Conservation (phyloP, 2,797 vertebrate genomes). For the Antennarius maculatus region DNA sequence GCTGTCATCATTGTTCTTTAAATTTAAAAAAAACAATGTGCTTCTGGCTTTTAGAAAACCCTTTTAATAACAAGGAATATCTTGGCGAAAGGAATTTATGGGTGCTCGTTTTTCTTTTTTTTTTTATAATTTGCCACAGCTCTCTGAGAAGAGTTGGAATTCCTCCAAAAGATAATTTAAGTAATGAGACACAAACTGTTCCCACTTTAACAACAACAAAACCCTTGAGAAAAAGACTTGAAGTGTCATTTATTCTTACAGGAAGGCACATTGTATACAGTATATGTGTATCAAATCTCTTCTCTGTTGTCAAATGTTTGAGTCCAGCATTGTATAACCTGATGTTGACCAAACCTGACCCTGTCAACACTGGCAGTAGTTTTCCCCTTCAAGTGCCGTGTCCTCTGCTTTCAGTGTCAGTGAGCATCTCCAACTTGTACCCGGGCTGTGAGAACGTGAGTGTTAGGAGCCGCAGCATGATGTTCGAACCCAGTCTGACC, state of each 20-base stretch:
- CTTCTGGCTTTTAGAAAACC: neutral
- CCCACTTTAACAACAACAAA: neutral
- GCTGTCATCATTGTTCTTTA: neutral
- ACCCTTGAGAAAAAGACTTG: neutral
- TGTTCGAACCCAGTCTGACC: constrained; percentile 98
- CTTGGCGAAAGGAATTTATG: too few relatives aligned
- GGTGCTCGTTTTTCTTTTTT: too few relatives aligned
- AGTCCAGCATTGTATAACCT: neutral
- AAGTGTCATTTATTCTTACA: neutral
- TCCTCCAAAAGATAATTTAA: neutral
- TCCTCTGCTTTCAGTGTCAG: constrained; percentile 84
- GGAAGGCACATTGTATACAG: too few relatives aligned
- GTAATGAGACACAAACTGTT: neutral
- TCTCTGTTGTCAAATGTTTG: neutral
- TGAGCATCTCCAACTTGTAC: constrained; percentile 95
- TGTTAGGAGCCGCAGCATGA: constrained; percentile 97
- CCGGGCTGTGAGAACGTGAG: constrained; percentile 98
- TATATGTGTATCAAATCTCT: neutral
- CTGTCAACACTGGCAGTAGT: neutral
- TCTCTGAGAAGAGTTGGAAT: neutral
- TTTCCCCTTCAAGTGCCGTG: neutral
- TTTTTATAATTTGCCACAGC: neutral
- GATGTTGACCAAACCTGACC: neutral
- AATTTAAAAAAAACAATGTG: neutral
- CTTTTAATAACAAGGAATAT: neutral